Evolutionary conservation across 2,113 vertebrate genomes (phyloP).

Genomic region (Microtus montanus): DNA sequence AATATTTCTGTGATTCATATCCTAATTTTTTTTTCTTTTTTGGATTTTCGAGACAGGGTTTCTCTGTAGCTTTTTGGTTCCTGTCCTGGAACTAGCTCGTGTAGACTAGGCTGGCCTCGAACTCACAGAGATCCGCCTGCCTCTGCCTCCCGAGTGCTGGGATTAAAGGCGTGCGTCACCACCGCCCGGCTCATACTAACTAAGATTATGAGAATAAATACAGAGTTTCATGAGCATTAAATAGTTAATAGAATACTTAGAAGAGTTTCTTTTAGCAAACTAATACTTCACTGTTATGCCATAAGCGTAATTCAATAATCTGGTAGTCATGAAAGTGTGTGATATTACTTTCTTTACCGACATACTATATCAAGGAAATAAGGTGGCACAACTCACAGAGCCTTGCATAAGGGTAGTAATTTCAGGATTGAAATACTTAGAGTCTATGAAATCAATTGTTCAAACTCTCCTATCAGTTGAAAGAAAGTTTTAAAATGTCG

Average conservation of each 20-base stretch:
- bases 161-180: too few relatives aligned
- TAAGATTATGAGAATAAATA: neutral
- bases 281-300: neutral
- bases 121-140: too few relatives aligned
- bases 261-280: neutral
- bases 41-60: too few relatives aligned
- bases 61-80: too few relatives aligned
- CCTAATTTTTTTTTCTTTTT: neutral
- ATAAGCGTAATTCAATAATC: neutral
- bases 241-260: neutral
- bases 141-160: too few relatives aligned
- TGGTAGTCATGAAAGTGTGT: neutral
- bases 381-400: neutral
- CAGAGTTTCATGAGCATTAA: neutral
- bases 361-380: neutral
- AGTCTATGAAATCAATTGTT: neutral
- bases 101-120: too few relatives aligned
- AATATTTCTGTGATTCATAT: neutral
- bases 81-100: too few relatives aligned
- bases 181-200: neutral
- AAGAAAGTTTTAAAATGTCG: neutral
- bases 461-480: neutral
- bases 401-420: neutral
- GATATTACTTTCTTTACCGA: neutral
- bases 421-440: neutral